phyloP scores from a whole-genome alignment of 2,113 vertebrate species.

The Leptosomus discolor region DNA sequence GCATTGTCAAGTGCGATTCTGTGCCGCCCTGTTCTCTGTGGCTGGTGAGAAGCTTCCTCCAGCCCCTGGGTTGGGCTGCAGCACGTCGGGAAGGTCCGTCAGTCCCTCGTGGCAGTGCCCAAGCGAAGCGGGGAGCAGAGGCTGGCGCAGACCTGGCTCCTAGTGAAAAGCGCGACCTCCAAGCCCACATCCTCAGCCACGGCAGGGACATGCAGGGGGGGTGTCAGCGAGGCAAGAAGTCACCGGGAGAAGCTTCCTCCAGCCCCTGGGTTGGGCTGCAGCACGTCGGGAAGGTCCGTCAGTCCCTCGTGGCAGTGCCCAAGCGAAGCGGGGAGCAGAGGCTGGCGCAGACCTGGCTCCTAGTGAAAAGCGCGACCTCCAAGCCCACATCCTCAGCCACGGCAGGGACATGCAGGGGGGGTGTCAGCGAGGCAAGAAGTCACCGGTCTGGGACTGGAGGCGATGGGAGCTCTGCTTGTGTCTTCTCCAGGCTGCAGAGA shows the following conservation, averaged over 20 bases:
- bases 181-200: accelerated
- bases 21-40: background rate
- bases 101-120: background rate
- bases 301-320: background rate
- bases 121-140: background rate
- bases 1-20: background rate
- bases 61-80: background rate
- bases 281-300: accelerated
- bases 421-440: background rate
- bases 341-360: background rate
- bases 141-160: background rate
- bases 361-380: accelerated
- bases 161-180: accelerated
- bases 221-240: background rate
- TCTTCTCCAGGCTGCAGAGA: background rate
- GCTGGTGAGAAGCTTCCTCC: background rate
- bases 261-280: background rate
- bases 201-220: background rate
- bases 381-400: accelerated
- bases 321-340: background rate
- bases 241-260: accelerated
- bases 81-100: accelerated
- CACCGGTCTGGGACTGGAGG: accelerated
- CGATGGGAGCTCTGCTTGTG: background rate
- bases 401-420: background rate